Conservation (phyloP, 1,140 invertebrate species). For the Eciton burchellii region DNA sequence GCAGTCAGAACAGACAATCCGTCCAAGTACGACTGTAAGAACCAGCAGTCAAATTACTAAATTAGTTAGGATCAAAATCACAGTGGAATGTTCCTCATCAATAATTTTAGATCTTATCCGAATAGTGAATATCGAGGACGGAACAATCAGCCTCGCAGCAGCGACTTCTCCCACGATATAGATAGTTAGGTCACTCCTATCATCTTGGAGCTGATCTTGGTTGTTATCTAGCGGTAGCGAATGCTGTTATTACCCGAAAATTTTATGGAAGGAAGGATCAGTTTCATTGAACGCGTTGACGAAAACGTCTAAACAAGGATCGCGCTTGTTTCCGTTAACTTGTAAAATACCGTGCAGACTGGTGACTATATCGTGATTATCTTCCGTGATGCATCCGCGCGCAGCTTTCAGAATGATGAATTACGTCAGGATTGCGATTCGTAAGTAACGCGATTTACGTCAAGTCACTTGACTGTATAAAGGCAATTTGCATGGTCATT, state of each 20-base stretch:
- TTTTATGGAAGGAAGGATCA: conserved; percentile 65
- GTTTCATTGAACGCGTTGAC: conserved; percentile 71
- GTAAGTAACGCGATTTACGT: conserved; percentile 59
- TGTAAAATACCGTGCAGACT: not conserved
- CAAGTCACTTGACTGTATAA: not conserved
- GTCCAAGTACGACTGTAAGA: not conserved
- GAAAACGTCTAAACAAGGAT: conserved; percentile 33
- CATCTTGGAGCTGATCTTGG: not conserved
- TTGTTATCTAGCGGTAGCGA: conserved; percentile 46
- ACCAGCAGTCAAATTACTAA: not conserved
- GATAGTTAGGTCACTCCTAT: conserved; percentile 17
- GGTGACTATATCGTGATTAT: not conserved
- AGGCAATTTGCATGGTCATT: not conserved
- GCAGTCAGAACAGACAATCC: not conserved
- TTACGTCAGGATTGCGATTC: conserved; percentile 60
- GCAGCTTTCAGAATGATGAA: conserved; percentile 59
- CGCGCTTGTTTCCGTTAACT: conserved; percentile 7
- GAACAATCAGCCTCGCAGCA: not conserved
- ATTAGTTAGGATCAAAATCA: not conserved
- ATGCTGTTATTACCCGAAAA: conserved; percentile 52
- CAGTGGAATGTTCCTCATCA: conserved; percentile 1
- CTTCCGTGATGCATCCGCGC: not conserved
- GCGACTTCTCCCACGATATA: conserved; percentile 13
- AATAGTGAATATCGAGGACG: not conserved
- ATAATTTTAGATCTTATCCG: not conserved